A percentile compares a stretch with the other conserved stretches of the same genome.
These are phyloP conservation scores for Hyaena hyaena DNA, from an alignment of 2,113 vertebrate species.

Conservation along the genomic window DNA sequence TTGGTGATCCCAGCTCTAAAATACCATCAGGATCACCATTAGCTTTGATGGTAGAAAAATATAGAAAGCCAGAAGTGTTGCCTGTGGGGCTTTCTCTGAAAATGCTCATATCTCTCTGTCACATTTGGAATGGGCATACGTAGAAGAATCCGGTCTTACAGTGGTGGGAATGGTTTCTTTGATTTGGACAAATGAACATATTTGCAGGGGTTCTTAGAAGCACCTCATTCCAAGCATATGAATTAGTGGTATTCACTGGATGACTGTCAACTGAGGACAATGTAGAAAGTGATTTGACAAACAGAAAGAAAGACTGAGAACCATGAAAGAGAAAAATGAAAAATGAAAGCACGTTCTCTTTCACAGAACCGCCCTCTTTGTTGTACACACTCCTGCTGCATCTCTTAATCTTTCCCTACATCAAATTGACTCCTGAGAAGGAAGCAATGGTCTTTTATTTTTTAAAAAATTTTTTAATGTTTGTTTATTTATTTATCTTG, in stretches of 20 bases:
- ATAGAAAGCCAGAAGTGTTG: background rate
- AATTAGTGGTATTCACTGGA: background rate
- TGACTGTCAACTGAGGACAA: background rate
- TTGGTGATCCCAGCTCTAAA: background rate
- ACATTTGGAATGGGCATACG: background rate
- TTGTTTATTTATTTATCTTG: no score
- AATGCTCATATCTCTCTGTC: background rate
- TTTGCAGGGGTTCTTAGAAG: background rate
- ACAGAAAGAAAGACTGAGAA: constrained; percentile 2
- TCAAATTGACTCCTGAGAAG: background rate
- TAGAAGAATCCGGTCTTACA: background rate
- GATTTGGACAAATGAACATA: background rate
- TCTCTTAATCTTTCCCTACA: background rate
- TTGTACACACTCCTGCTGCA: background rate
- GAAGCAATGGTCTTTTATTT: background rate
- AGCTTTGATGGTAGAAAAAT: background rate
- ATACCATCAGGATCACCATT: background rate
- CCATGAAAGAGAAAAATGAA: background rate
- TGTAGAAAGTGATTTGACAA: background rate
- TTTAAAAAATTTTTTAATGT: no score
- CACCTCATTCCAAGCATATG: background rate
- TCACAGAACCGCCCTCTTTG: background rate
- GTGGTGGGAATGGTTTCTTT: background rate
- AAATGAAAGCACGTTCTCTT: constrained; percentile 9
- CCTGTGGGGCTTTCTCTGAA: background rate